These are phyloP conservation scores for Hestina assimilis DNA, from an alignment of 1,140 invertebrate species.

Conservation along the genomic window DNA sequence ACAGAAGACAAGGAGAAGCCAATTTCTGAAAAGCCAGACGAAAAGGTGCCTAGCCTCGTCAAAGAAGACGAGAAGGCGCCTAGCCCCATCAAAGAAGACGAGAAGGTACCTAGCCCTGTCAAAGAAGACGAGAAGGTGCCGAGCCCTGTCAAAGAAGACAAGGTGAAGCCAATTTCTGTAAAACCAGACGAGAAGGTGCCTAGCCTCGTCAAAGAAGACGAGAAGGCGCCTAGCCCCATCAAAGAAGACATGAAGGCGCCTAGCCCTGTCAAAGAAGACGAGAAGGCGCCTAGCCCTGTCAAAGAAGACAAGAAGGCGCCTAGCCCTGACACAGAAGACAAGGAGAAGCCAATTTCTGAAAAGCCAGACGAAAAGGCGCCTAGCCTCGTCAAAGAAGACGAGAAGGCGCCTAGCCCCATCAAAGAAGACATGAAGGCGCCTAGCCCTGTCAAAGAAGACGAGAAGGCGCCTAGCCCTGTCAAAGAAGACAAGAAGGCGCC, in stretches of 20 bases:
- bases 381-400: background rate
- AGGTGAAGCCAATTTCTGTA: too few species aligned
- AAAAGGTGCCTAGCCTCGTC: conserved; percentile 12
- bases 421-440: background rate
- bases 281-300: background rate
- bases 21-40: too few species aligned
- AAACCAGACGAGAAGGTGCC: conserved; percentile 9
- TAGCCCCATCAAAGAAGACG: background rate
- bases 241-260: background rate
- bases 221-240: background rate
- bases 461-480: background rate
- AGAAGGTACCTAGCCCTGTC: too few species aligned
- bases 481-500: conserved; percentile 8
- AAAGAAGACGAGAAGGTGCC: conserved; percentile 9
- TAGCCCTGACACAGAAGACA: background rate
- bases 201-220: conserved; percentile 12
- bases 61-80: conserved; percentile 13
- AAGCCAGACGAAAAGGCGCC: background rate
- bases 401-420: conserved; percentile 17
- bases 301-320: background rate
- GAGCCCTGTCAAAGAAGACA: conserved; percentile 10
- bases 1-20: too few species aligned
- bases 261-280: conserved; percentile 1
- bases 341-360: background rate
- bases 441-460: too few species aligned